Evolutionary conservation across 2,113 vertebrate species (phyloP).

Genomic region (Zapus hudsonius): DNA sequence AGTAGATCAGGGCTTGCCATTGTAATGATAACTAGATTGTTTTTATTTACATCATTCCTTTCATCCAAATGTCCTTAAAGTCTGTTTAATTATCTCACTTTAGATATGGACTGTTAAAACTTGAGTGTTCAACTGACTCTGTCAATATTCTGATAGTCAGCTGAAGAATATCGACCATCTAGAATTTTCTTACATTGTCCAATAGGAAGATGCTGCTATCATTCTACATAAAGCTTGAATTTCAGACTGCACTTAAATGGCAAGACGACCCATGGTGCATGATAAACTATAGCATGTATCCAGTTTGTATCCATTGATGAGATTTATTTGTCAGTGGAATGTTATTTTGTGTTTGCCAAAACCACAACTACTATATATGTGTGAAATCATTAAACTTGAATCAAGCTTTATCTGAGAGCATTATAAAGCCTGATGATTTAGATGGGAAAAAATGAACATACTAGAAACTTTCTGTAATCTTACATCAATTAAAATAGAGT

Average conservation of each 20-base stretch:
- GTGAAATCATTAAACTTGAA: constrained; percentile 73
- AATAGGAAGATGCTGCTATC: constrained; percentile 25
- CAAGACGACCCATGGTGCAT: constrained; percentile 67
- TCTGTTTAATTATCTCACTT: constrained; percentile 69
- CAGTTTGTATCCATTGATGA: constrained; percentile 82
- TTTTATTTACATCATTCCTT: constrained; percentile 49
- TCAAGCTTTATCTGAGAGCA: constrained; percentile 38
- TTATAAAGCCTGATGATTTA: constrained; percentile 45
- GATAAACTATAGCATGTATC: constrained; percentile 62
- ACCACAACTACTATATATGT: constrained; percentile 78
- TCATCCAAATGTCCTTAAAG: constrained; percentile 68
- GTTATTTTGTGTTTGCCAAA: constrained; percentile 76
- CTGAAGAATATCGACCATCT: neutral
- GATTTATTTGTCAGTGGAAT: constrained; percentile 75
- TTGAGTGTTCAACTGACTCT: constrained; percentile 59
- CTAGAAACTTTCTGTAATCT: constrained; percentile 23
- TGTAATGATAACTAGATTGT: constrained; percentile 52
- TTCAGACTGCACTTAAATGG: neutral
- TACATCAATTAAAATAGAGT: neutral
- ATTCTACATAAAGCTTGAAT: constrained; percentile 18
- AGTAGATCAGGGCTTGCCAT: constrained; percentile 54
- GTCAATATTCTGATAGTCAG: neutral
- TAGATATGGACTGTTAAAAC: constrained; percentile 57
- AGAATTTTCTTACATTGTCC: neutral
- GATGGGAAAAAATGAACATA: neutral